These are phyloP conservation scores for Callaeas wilsoni DNA, from an alignment of 2,113 vertebrate species.

Conservation along the genomic window DNA sequence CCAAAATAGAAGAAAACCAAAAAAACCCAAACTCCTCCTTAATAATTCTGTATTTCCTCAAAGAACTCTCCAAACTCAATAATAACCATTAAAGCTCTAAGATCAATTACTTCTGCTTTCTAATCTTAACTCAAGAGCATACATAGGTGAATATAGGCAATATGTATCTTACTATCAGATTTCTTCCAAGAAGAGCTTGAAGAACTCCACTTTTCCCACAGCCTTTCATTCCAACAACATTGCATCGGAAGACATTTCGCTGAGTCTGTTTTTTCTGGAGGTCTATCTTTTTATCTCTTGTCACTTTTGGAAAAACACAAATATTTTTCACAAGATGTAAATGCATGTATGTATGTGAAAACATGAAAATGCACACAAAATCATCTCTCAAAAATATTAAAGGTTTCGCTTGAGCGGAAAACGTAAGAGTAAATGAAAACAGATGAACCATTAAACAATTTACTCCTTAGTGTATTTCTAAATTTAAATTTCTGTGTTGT, in stretches of 20 bases:
- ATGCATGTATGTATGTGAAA: background rate
- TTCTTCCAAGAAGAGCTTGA: constrained; percentile 89
- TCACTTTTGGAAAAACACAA: constrained; percentile 76
- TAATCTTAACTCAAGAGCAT: background rate
- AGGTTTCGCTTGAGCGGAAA: background rate
- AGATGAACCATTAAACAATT: background rate
- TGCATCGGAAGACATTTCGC: constrained; percentile 94
- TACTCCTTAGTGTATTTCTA: background rate
- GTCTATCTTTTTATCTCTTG: constrained; percentile 96
- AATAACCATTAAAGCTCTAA: background rate
- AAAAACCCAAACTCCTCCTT: background rate
- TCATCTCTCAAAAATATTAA: background rate
- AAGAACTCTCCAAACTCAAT: background rate
- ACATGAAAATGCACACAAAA: background rate
- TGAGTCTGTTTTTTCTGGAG: constrained; percentile 98
- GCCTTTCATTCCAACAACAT: constrained; percentile 84
- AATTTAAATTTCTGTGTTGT: background rate
- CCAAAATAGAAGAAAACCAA: background rate
- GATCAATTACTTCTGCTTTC: background rate
- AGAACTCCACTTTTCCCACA: constrained; percentile 93
- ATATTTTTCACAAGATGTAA: background rate
- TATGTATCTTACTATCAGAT: constrained; percentile 78
- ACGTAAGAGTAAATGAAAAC: background rate
- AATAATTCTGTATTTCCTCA: background rate
- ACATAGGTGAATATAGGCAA: background rate